Evolutionary conservation across 2,888 invertebrate genomes (phyloP).

Genomic region (Saturnia japonica): DNA sequence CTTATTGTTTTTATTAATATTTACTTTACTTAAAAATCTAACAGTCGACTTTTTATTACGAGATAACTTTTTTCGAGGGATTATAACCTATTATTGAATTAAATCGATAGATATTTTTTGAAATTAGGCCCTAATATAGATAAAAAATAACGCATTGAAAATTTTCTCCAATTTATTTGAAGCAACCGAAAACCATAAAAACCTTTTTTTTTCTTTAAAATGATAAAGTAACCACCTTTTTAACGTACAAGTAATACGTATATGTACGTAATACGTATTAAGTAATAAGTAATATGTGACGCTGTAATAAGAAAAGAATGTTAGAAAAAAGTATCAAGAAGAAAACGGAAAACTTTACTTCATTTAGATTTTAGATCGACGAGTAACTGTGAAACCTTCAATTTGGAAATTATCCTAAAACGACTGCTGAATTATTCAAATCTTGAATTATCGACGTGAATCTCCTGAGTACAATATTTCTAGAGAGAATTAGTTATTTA

Average conservation of each 20-base stretch:
- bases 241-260: background rate
- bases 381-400: conserved; percentile 63
- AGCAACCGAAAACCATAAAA: background rate
- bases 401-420: conserved; percentile 72
- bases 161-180: background rate
- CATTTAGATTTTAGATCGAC: conserved; percentile 48
- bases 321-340: background rate
- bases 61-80: background rate
- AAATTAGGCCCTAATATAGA: too few species aligned
- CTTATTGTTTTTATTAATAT: background rate
- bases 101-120: too few species aligned
- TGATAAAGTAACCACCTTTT: background rate
- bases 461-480: conserved; percentile 61
- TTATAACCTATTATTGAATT: too few species aligned
- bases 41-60: background rate
- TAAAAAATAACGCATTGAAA: background rate
- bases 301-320: too few species aligned
- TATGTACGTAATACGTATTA: background rate
- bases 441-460: conserved; percentile 68
- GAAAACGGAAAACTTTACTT: conserved; percentile 34
- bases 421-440: conserved; percentile 73
- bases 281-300: too few species aligned
- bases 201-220: background rate
- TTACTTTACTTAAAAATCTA: too few species aligned
- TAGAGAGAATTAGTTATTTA: conserved; percentile 66